Conservation (phyloP, 2,888 invertebrate genomes). For the Empis livida region DNA sequence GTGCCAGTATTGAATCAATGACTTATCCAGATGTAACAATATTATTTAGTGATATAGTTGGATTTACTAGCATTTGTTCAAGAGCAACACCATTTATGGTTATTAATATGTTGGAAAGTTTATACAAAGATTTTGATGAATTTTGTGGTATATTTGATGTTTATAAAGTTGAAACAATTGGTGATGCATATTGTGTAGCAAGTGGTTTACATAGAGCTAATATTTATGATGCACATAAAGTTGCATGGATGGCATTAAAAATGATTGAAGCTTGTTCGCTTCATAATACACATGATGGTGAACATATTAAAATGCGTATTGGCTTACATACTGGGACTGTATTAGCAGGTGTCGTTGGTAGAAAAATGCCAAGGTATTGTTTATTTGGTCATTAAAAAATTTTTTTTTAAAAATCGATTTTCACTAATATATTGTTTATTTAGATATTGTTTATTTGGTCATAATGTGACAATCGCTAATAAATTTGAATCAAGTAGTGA, state of each 20-base stretch:
- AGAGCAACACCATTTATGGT: constrained; percentile 93
- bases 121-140: constrained; percentile 87
- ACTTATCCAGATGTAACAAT: constrained; percentile 89
- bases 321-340: constrained; percentile 90
- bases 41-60: constrained; percentile 92
- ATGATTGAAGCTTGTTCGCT: constrained; percentile 85
- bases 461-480: constrained; percentile 89
- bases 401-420: no score
- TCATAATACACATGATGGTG: constrained; percentile 82
- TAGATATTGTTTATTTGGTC: constrained; percentile 90
- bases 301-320: constrained; percentile 91
- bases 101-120: constrained; percentile 83
- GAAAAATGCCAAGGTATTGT: constrained; percentile 71
- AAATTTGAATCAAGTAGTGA: constrained; percentile 93
- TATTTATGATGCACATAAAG: constrained; percentile 82
- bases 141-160: constrained; percentile 88
- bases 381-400: constrained; percentile 90
- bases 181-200: constrained; percentile 92
- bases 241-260: constrained; percentile 90
- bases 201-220: constrained; percentile 81
- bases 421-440: no score
- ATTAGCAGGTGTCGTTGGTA: constrained; percentile 85
- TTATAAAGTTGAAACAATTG: constrained; percentile 95
- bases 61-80: constrained; percentile 91
- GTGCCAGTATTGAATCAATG: constrained; percentile 83